Evolutionary conservation across 2,797 vertebrate genomes (phyloP).

Genomic region (Petrocephalus sullivani): DNA sequence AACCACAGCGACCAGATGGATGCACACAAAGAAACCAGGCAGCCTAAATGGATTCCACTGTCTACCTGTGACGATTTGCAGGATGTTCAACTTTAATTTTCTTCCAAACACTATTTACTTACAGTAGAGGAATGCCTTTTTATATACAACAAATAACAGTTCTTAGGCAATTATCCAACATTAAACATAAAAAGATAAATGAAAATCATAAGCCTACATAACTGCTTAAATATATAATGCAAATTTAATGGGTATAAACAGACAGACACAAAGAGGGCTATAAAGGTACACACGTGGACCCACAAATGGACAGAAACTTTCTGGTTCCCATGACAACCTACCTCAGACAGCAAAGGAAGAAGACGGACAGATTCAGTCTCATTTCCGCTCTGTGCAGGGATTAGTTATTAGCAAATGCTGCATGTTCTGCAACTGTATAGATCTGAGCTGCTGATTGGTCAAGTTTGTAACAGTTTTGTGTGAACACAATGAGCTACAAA

Average conservation of each 20-base stretch:
- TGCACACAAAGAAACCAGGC: not conserved
- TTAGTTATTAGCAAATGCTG: not conserved
- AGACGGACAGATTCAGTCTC: constrained; percentile 7
- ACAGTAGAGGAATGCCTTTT: not conserved
- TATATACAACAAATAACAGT: not conserved
- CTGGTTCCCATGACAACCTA: not conserved
- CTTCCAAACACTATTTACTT: not conserved
- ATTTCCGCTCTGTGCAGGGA: constrained; percentile 11
- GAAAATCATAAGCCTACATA: not conserved
- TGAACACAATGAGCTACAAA: not conserved
- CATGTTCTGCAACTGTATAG: not conserved
- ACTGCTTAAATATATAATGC: not conserved
- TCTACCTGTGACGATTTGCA: not conserved
- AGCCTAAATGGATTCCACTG: not conserved
- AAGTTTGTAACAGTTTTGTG: not conserved
- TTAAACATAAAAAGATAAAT: not conserved
- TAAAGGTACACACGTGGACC: not conserved
- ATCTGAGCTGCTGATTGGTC: not conserved
- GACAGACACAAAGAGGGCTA: not conserved
- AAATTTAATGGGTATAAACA: not conserved
- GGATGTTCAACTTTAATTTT: not conserved
- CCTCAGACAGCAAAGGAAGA: not conserved
- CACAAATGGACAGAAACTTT: constrained; percentile 1
- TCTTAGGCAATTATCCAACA: not conserved
- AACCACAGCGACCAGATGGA: not conserved